Conservation (phyloP, 2,797 vertebrate genomes). For the Microctenopoma steveboyesi region DNA sequence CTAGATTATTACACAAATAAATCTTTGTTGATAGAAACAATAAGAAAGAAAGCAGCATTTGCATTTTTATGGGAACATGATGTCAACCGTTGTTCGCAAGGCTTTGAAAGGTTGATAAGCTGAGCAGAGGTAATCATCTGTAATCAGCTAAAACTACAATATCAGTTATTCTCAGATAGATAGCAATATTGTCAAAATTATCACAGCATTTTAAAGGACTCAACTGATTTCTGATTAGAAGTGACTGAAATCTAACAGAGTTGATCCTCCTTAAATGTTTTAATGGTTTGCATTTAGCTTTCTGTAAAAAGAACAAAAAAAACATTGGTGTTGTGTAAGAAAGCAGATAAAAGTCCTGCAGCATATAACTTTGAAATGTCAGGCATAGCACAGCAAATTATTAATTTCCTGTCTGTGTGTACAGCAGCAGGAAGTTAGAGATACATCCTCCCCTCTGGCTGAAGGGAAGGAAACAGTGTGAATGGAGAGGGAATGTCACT, state of each 20-base stretch:
- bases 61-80: conserved; percentile 37
- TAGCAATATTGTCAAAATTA: too few relatives aligned
- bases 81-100: conserved; percentile 39
- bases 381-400: conserved; percentile 75
- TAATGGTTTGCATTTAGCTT: conserved; percentile 7
- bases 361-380: conserved; percentile 69
- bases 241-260: neutral
- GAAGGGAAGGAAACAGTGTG: conserved; percentile 82
- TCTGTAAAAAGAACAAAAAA: neutral
- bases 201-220: neutral
- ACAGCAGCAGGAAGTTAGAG: conserved; percentile 80
- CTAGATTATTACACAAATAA: neutral
- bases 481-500: conserved; percentile 80
- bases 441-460: conserved; percentile 80
- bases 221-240: conserved; percentile 1
- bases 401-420: conserved; percentile 82
- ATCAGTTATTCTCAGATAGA: neutral
- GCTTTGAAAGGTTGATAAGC: conserved; percentile 46
- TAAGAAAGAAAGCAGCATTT: conserved; percentile 20
- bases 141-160: neutral
- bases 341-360: conserved; percentile 42
- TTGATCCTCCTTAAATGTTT: conserved; percentile 2
- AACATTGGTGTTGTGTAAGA: neutral
- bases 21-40: conserved; percentile 19
- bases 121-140: conserved; percentile 25